These are phyloP conservation scores for Hippoglossus stenolepis DNA, from an alignment of 2,113 vertebrate genomes.

Conservation along the genomic window DNA sequence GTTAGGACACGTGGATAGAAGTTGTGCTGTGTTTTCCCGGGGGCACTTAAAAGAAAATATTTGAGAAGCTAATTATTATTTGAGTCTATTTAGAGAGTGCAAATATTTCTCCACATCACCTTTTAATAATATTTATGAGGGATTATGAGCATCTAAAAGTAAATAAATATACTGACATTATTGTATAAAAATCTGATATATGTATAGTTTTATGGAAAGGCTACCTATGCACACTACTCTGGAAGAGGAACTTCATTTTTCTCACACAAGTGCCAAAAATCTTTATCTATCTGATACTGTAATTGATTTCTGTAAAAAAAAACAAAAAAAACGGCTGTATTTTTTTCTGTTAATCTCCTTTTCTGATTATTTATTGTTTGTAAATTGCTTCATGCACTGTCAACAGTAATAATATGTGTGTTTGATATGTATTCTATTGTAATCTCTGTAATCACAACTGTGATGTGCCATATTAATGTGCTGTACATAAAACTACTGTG, in stretches of 20 bases:
- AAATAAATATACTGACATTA: conserved; percentile 31
- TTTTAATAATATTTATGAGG: conserved; percentile 61
- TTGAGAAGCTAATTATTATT: conserved; percentile 4
- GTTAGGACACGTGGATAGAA: conserved; percentile 22
- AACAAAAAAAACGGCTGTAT: conserved; percentile 55
- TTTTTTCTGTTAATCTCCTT: conserved; percentile 25
- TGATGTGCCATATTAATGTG: conserved; percentile 44
- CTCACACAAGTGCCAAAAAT: conserved; percentile 74
- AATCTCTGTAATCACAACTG: conserved; percentile 21
- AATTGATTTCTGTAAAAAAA: conserved; percentile 59
- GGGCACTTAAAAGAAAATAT: conserved; percentile 66
- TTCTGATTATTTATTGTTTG: conserved; percentile 69
- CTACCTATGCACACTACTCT: conserved; percentile 65
- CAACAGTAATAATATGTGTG: conserved; percentile 43
- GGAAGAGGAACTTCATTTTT: conserved; percentile 39
- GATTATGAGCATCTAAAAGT: conserved; percentile 27
- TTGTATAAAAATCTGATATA: conserved; percentile 58
- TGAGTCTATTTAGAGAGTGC: conserved; percentile 5
- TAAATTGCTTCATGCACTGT: conserved; percentile 66
- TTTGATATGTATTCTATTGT: conserved; percentile 51
- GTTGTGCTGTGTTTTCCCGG: conserved; percentile 9
- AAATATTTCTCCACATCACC: conserved; percentile 24
- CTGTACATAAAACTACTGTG: conserved; percentile 48
- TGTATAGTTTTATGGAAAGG: conserved; percentile 67
- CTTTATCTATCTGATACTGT: conserved; percentile 34